phyloP scores from a whole-genome alignment of 2,888 invertebrate genomes.

The Plebejus anna region DNA sequence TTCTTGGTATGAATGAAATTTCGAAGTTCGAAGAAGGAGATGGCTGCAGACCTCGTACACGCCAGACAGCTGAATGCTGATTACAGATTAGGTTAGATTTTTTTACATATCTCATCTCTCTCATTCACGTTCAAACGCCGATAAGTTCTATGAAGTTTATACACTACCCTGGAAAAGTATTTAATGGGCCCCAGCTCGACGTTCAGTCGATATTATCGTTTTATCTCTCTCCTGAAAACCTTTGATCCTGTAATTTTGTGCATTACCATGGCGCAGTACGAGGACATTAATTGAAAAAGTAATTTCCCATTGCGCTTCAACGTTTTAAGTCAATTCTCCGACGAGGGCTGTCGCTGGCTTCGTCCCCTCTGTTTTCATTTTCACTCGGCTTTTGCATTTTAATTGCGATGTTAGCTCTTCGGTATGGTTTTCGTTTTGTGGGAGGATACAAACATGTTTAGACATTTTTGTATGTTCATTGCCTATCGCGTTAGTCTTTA shows the following conservation, averaged over 20 bases:
- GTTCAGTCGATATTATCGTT: not conserved
- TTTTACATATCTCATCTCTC: too few relatives aligned
- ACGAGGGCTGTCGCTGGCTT: not conserved
- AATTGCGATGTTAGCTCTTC: constrained; percentile 10
- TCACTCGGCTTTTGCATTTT: constrained; percentile 11
- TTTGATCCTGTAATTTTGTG: not conserved
- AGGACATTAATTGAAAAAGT: constrained; percentile 8
- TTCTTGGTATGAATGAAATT: too few relatives aligned
- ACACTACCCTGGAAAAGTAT: not conserved
- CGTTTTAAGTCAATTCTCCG: constrained; percentile 2
- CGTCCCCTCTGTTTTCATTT: constrained; percentile 17
- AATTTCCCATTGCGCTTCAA: not conserved
- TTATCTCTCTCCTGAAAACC: not conserved
- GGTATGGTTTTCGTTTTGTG: not conserved
- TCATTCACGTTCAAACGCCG: too few relatives aligned
- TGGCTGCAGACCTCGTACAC: too few relatives aligned
- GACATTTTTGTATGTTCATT: constrained; percentile 1
- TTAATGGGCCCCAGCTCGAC: not conserved
- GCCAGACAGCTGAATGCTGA: too few relatives aligned
- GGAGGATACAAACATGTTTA: not conserved
- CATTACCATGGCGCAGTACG: not conserved
- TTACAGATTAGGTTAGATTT: too few relatives aligned
- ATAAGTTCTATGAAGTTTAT: too few relatives aligned
- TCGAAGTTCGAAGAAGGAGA: too few relatives aligned
- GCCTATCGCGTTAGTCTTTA: not conserved